Base-by-base conservation (phyloP, 2,888 invertebrate genomes). In the Oscheius sp. region DNA sequence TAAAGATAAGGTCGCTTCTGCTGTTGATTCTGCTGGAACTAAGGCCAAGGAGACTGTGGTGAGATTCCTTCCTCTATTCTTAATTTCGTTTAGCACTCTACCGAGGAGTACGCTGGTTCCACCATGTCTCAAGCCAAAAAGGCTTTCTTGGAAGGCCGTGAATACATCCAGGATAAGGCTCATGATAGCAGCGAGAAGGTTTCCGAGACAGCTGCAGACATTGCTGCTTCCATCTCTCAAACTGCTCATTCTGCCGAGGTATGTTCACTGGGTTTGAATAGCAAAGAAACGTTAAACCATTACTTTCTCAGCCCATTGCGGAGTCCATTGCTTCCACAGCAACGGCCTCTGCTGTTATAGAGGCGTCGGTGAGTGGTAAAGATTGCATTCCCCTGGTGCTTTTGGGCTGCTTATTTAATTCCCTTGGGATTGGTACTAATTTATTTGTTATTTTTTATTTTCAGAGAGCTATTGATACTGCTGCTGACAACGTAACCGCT, bases 101-200 rank as follows among this genome's bases (percentile, higher is more conserved):
- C 24, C 5, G 57, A 59, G 26, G 45, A 45, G 17, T 28, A n/a
- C n/a, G 59, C 36, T 17, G 12, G 28, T 14, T 47, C 67, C 9
- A 59, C 67, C 20, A 67, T 67, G 67, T 67, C 67, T n/a, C 59
- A 67, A 20, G 67, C 67, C 8, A 67, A 67, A 47, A 57, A 59
- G 59, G 67, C 67, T 28, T 67, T 67, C 57, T 33, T 67, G 1
- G 67, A 67, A 38, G 67, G 67, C 6, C 64, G 64, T 14, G 64
- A 64, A 9, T 64, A 51, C 51, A 41, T 64, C 5, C 28, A 38
- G 41, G 54, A 64, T n/a, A 54, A 50, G 50, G 41, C 51, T 22
- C 49, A 47, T 20, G 64, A 38, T 20, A 51, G 20, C 38, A 54
- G 6, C 50, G 54, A 64, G 17, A 50, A 50, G 64, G 24, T 30